Base-by-base conservation (phyloP, 2,113 vertebrate species). In the Apteryx owenii region DNA sequence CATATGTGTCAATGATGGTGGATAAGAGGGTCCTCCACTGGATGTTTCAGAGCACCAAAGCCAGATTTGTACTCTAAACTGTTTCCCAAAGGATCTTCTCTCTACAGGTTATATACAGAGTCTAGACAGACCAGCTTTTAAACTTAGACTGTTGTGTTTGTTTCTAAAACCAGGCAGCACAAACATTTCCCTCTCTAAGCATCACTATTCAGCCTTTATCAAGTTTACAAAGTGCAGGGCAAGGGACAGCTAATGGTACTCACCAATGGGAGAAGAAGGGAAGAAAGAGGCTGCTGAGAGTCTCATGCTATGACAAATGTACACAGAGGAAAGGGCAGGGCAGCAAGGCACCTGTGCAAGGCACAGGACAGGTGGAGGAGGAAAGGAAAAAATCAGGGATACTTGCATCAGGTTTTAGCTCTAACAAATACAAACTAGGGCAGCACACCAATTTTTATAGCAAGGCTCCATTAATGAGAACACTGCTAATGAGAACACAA, bases 401-500 rank as follows among this genome's bases (percentile, higher is more conserved):
- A 93, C 36, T 36, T 64, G 44, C 33, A 78, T 1, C 62, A 50
- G 54, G 88, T 88, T 92, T 78, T 66, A 81, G 36, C 75, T 78
- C 69, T 64, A 84, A 85, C 65, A 96, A 85, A 92, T 68, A 65
- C 92, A 97, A 96, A 72, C 61, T 85, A 91, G 73, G 66, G 93
- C 89, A 89, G 81, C 22, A 20, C 33, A 96, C 18, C 60, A 69
- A 48, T 85, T 96, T 95, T 91, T 95, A 94, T 91, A 81, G 81
- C 78, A 95, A 87, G 62, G 61, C 73, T 95, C 53, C 5, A 0
- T 87, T 96, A 97, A 97, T 93, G 95, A 97, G 96, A 95, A 75
- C 86, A 86, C 60, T 86, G 80, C 72, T 96, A 97, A 96, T 96
- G 96, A 96, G 95, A 95, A 91, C 81, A 91, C 89, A 94, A 85